Evolutionary conservation across 2,113 vertebrate species (phyloP), one percentile per base, ranked within the genome.

Genomic region (Toxotes chatareus): DNA sequence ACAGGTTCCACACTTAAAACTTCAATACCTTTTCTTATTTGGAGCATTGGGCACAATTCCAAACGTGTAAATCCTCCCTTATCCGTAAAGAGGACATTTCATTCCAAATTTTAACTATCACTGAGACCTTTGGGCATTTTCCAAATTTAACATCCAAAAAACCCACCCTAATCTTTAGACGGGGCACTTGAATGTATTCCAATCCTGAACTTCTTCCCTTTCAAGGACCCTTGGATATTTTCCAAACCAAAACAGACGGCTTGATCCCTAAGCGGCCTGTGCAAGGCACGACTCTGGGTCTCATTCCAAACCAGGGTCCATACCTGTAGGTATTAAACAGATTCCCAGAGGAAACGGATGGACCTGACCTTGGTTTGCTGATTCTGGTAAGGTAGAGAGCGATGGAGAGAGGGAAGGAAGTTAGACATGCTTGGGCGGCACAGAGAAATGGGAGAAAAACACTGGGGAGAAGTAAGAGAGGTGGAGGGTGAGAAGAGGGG

Each of bases 151-250:
- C 74, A 82, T 87, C 66, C 74, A 60, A 80, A 88, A 27, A 86
- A 44, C 67, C 49, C 60, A 51, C 23, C 80, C 56, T 88, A 87
- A 93, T 90, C 57, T 83, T 73, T 38, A 60, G 79, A 86, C 80
- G 82, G 85, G 86, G 80, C 82, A 72, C 60, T 90, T 87, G 72
- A 87, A 91, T 64, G 21, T 64, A 80, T 91, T 93, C 81, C 86
- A 85, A 49, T 79, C 66, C 75, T 82, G 60, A 86, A 77, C 79
- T 82, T 85, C 76, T 61, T 83, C 21, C 68, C 62, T 88, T 67
- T 76, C 79, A 62, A 86, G 84, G 77, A 77, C 78, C 78, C 63
- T 82, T 93, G 90, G 89, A 93, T 56, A 14, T 46, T n/a, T 73
- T 91, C 90, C 88, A 91, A 83, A 61, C 59, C 42, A 51, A 87